phyloP scores from a whole-genome alignment of 2,113 vertebrate species.

The Felis catus region DNA sequence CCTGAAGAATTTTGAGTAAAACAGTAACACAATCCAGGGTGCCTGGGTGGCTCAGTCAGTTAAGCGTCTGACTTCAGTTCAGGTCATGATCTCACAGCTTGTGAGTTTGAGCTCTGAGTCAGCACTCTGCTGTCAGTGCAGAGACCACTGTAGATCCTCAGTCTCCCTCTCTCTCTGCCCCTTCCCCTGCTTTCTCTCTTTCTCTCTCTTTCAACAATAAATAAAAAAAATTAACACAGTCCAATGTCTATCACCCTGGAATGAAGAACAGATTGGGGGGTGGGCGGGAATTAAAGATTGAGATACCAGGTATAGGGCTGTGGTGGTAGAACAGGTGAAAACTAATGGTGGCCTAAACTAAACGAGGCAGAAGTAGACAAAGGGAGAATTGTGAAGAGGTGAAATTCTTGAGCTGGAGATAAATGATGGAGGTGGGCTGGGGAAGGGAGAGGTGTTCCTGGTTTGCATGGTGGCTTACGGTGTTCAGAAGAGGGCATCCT shows the following conservation, averaged over 20 bases:
- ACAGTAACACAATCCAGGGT: background rate
- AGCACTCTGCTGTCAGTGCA: too few relatives aligned
- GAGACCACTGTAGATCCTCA: too few relatives aligned
- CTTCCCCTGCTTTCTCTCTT: too few relatives aligned
- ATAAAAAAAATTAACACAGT: background rate
- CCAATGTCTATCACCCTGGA: background rate
- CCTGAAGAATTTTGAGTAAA: background rate
- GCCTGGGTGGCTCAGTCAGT: too few relatives aligned
- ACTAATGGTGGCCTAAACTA: background rate
- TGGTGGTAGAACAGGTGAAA: background rate
- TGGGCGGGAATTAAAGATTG: background rate
- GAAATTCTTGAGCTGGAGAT: background rate
- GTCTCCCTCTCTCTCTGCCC: too few relatives aligned
- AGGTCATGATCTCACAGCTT: too few relatives aligned
- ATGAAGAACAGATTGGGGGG: background rate
- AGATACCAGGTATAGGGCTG: background rate
- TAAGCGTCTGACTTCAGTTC: too few relatives aligned
- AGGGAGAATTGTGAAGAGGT: background rate
- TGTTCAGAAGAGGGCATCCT: background rate
- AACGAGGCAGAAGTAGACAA: background rate
- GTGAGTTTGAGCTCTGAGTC: too few relatives aligned
- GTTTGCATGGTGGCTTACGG: background rate
- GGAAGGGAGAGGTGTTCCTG: background rate
- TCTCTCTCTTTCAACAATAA: too few relatives aligned
- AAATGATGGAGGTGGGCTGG: background rate